A percentile compares a stretch with the other conserved stretches of the same genome.
Conservation (phyloP, 35 echinoderm and acorn worm species). For the Acanthaster planci region DNA sequence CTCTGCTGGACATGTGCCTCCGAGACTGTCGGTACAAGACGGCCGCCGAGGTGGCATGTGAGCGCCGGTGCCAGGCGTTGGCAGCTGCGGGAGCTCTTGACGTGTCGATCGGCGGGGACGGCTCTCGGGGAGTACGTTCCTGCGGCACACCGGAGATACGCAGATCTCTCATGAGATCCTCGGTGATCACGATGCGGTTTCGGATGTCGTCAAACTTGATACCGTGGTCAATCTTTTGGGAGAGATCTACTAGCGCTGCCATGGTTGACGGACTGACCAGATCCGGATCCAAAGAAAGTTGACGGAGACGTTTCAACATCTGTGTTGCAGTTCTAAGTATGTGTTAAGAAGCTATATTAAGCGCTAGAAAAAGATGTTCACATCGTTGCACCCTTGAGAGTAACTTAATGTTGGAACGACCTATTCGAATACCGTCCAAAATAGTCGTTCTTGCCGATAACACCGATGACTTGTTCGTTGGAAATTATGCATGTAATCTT, state of each 20-base stretch:
- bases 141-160: neutral
- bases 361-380: no score
- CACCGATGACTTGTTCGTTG: no score
- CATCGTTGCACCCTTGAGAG: no score
- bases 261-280: slow-evolving; percentile 25
- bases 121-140: neutral
- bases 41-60: neutral
- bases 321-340: neutral
- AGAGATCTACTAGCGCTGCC: slow-evolving; percentile 16
- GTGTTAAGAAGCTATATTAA: no score
- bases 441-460: no score
- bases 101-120: neutral
- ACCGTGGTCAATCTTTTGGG: slow-evolving; percentile 7
- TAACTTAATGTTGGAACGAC: no score
- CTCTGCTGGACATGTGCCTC: slow-evolving; percentile 1
- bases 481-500: no score
- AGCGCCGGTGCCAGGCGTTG: slow-evolving; percentile 11
- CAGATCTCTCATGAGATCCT: slow-evolving; percentile 15
- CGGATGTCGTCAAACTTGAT: slow-evolving; percentile 21
- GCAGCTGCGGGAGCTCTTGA: neutral
- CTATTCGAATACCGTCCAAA: no score
- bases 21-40: slow-evolving; percentile 15
- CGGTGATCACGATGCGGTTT: slow-evolving; percentile 17
- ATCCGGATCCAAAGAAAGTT: slow-evolving; percentile 6
- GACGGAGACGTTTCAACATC: slow-evolving; percentile 18